phyloP scores from a whole-genome alignment of 2,113 vertebrate species.

The Noturus placidus region DNA sequence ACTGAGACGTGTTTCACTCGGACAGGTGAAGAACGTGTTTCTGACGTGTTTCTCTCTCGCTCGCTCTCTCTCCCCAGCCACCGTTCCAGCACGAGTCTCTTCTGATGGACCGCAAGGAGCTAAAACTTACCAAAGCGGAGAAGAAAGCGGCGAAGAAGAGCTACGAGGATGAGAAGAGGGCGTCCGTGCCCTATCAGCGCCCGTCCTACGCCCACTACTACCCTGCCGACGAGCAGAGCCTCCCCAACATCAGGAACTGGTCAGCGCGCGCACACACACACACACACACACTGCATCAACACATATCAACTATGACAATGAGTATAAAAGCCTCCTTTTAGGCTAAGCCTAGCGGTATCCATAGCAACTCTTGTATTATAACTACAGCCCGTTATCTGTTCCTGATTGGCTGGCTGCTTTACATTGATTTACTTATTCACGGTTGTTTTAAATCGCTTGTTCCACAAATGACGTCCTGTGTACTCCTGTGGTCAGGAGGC shows the following conservation, averaged over 20 bases:
- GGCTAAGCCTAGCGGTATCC: neutral
- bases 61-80: constrained; percentile 69
- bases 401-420: neutral
- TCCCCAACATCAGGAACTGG: constrained; percentile 95
- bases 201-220: constrained; percentile 98
- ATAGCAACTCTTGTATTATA: neutral
- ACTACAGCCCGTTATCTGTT: neutral
- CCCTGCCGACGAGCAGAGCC: constrained; percentile 87
- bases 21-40: neutral
- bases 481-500: constrained; percentile 74
- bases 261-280: constrained; percentile 62
- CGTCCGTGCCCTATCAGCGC: constrained; percentile 92
- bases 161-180: constrained; percentile 97
- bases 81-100: constrained; percentile 98
- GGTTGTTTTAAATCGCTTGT: neutral
- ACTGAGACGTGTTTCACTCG: neutral
- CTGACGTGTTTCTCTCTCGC: neutral
- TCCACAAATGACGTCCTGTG: neutral
- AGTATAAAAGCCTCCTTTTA: neutral
- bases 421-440: neutral
- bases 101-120: constrained; percentile 93
- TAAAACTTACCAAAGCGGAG: constrained; percentile 96
- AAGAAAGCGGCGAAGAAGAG: constrained; percentile 98
- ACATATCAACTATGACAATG: neutral
- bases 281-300: neutral